Evolutionary conservation across 2,888 invertebrate species (phyloP).

Genomic region (Augiades crinisus): DNA sequence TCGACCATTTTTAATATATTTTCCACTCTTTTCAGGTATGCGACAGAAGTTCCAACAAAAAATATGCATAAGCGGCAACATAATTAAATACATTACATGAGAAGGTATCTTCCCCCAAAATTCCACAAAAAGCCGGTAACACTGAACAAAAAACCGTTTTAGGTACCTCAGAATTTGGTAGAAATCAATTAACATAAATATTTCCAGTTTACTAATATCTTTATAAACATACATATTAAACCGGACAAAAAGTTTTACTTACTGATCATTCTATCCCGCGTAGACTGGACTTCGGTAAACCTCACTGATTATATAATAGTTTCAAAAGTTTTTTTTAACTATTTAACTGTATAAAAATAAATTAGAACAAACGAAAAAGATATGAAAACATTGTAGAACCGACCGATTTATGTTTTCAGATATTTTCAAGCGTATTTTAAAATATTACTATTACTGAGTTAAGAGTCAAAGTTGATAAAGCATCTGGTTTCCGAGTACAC

Average conservation of each 20-base stretch:
- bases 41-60: too few species aligned
- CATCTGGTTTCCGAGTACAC: slow-evolving; percentile 42
- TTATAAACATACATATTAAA: too few species aligned
- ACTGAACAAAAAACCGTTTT: too few species aligned
- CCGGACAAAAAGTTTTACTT: slow-evolving; percentile 45
- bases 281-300: slow-evolving; percentile 48
- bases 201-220: background rate
- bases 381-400: background rate
- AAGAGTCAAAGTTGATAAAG: slow-evolving; percentile 17
- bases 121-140: too few species aligned
- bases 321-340: slow-evolving; percentile 57
- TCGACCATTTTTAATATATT: too few species aligned
- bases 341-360: slow-evolving; percentile 15
- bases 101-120: too few species aligned
- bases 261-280: slow-evolving; percentile 71
- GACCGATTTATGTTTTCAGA: background rate
- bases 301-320: slow-evolving; percentile 56
- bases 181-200: background rate
- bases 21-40: too few species aligned
- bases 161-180: background rate
- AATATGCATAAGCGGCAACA: too few species aligned
- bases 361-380: background rate
- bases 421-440: background rate
- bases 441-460: background rate
- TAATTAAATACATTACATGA: too few species aligned